Evolutionary conservation across 2,113 vertebrate genomes (phyloP).

Genomic region (Monopterus albus): DNA sequence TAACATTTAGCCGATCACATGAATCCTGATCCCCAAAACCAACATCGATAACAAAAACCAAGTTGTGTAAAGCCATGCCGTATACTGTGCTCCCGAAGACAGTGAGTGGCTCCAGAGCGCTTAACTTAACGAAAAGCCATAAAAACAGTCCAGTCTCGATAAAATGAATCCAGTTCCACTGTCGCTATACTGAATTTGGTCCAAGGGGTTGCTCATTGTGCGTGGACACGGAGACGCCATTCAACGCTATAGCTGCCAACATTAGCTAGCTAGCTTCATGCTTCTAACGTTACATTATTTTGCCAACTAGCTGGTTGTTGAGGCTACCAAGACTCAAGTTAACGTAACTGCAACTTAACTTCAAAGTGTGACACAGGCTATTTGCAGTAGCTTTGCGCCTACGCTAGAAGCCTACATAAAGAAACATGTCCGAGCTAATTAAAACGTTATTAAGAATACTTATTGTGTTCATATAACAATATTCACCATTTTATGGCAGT

Average conservation of each 20-base stretch:
- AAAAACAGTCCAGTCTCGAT: not conserved
- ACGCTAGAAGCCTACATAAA: rapidly evolving
- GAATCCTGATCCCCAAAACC: constrained; percentile 66
- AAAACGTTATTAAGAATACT: not conserved
- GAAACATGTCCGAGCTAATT: rapidly evolving
- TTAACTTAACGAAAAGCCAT: constrained; percentile 18
- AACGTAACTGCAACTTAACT: not conserved
- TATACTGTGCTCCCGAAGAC: not conserved
- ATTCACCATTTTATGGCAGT: constrained; percentile 77
- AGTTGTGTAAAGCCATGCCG: constrained; percentile 81
- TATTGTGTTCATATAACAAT: not conserved
- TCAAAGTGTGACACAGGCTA: not conserved
- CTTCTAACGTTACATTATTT: not conserved
- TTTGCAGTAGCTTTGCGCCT: not conserved
- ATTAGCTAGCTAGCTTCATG: not conserved
- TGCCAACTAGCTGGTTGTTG: constrained; percentile 1
- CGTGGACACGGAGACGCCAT: not conserved
- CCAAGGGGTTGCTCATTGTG: not conserved
- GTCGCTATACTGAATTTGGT: not conserved
- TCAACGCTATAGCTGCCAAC: not conserved
- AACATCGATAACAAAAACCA: constrained; percentile 84
- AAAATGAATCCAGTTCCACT: not conserved
- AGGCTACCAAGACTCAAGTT: not conserved
- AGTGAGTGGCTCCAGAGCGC: not conserved
- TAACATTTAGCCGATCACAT: constrained; percentile 12